Conservation (phyloP, 1,140 invertebrate species). For the Phortica variegata region DNA sequence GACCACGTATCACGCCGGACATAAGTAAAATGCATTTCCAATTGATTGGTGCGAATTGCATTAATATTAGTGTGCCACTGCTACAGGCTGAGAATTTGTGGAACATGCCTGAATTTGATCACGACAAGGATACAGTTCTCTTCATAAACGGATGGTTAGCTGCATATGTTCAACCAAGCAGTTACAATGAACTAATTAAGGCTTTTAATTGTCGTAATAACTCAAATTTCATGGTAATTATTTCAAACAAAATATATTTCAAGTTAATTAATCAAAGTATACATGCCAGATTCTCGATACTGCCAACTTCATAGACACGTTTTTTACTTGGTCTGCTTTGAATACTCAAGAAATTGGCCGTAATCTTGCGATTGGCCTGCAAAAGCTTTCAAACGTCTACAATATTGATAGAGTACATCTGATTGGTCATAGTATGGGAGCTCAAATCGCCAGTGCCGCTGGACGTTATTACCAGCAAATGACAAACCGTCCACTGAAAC, state of each 20-base stretch:
- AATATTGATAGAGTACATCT: slow-evolving; percentile 23
- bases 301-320: slow-evolving; percentile 21
- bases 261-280: neutral
- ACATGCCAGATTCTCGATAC: too few species aligned
- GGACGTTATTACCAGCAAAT: slow-evolving; percentile 45
- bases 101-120: neutral
- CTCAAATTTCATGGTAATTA: slow-evolving; percentile 14
- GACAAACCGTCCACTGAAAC: slow-evolving; percentile 37
- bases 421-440: slow-evolving; percentile 42
- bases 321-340: slow-evolving; percentile 27
- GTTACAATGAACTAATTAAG: neutral
- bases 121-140: neutral
- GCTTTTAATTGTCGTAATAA: slow-evolving; percentile 15
- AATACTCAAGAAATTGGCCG: slow-evolving; percentile 24
- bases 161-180: neutral
- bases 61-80: neutral
- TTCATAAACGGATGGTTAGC: neutral
- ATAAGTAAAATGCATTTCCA: neutral
- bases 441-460: slow-evolving; percentile 58
- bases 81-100: neutral
- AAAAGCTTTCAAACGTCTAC: slow-evolving; percentile 5
- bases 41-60: neutral
- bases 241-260: neutral
- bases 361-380: slow-evolving; percentile 14
- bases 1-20: neutral